Evolutionary conservation across 2,797 vertebrate species (phyloP).

Genomic region (Sphenodon punctatus): DNA sequence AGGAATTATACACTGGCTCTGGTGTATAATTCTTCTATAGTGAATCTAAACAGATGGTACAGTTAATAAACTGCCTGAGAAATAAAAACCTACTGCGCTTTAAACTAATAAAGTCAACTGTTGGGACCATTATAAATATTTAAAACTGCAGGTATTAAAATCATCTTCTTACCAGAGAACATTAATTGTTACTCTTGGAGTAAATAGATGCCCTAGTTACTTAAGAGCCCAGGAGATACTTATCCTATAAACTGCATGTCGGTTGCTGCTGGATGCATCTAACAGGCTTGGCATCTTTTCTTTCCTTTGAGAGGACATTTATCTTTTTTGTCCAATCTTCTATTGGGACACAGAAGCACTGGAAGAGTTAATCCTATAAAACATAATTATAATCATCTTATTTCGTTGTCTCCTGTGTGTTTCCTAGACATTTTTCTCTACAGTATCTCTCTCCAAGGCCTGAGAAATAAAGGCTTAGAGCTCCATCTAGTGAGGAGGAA

Average conservation of each 20-base stretch:
- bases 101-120: background rate
- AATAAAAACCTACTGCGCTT: background rate
- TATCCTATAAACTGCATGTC: background rate
- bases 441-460: background rate
- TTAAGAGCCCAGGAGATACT: background rate
- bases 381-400: background rate
- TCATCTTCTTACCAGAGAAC: background rate
- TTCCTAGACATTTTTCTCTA: background rate
- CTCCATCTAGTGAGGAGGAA: slow-evolving; percentile 67
- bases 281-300: background rate
- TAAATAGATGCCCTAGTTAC: slow-evolving; percentile 11
- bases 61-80: background rate
- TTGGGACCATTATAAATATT: background rate
- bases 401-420: background rate
- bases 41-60: background rate
- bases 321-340: slow-evolving; percentile 18
- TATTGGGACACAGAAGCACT: background rate
- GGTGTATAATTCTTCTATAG: background rate
- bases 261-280: background rate
- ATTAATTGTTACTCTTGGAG: background rate
- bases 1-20: background rate
- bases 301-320: background rate
- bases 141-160: background rate
- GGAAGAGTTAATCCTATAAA: background rate
- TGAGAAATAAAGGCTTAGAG: slow-evolving; percentile 19